Evolutionary conservation across 1,140 invertebrate genomes (phyloP).

Genomic region (Macrosteles quadrilineatus): DNA sequence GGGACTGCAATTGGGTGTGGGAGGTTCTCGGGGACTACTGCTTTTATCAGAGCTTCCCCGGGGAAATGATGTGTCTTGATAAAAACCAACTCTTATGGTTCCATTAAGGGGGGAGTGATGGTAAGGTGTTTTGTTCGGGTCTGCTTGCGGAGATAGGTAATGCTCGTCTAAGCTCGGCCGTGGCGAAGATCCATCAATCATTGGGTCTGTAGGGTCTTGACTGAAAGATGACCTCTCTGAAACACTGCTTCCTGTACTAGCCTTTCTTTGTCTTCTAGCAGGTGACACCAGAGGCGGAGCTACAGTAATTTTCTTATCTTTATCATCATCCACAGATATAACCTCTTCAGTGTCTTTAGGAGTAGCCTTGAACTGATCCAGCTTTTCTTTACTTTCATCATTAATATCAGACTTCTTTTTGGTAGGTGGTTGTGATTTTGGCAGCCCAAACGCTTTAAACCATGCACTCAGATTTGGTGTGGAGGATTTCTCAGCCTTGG

Average conservation of each 20-base stretch:
- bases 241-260: conserved; percentile 70
- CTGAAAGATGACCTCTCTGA: conserved; percentile 74
- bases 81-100: conserved; percentile 73
- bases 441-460: conserved; percentile 87
- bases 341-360: conserved; percentile 33
- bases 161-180: conserved; percentile 63
- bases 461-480: conserved; percentile 86
- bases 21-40: conserved; percentile 50
- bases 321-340: conserved; percentile 36
- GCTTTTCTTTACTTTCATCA: conserved; percentile 31
- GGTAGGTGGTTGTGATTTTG: conserved; percentile 55
- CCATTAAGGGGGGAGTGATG: conserved; percentile 66
- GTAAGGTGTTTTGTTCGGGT: conserved; percentile 62
- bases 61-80: conserved; percentile 69
- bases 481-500: conserved; percentile 63
- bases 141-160: conserved; percentile 64
- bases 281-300: conserved; percentile 47
- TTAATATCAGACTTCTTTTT: conserved; percentile 47
- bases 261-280: conserved; percentile 59
- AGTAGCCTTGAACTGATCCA: not conserved
- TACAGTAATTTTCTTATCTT: conserved; percentile 41
- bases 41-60: conserved; percentile 73
- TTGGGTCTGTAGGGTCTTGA: conserved; percentile 63
- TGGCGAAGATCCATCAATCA: conserved; percentile 55
- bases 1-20: conserved; percentile 42